Evolutionary conservation across 2,888 invertebrate genomes (phyloP), one percentile per base, ranked within the genome.

Genomic region (Lordiphosa andalusiaca): DNA sequence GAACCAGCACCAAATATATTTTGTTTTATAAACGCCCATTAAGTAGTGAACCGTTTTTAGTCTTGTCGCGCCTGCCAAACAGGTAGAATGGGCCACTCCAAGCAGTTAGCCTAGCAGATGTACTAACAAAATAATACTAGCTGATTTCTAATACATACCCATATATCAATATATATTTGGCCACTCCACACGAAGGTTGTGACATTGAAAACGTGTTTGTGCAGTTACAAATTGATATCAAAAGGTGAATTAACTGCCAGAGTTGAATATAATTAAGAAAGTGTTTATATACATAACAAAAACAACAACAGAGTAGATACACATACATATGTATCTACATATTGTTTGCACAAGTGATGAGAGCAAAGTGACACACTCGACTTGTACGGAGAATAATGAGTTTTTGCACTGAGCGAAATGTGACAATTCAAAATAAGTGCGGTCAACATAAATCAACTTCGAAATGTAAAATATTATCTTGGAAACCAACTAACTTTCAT

Each of bases 31-130:
- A 69, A 52, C 54, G n/a, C 19, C 55, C 40, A 9, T 46, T 42
- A 12, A 36, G 47, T 48, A 53, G 57, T 46, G 35, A n/a, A 21
- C 7, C 6, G 33, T 41, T 33, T 53, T 78, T 60, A 80, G 83
- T 85, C 53, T 54, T 62, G 42, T 42, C 69, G 67, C 64, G 64
- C 39, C 62, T 25, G 42, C 64, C 83, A 53, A 53, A 19, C 62
- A 37, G 65, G 51, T 61, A 67, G 46, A 61, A 73, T 73, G 30
- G 82, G 66, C 58, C 46, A 36, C 47, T 19, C 38, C 19, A 7
- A 42, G 38, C 16, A 58, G 51, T 37, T 53, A 53, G 58, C 53
- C 53, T 41, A 51, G 25, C 53, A 44, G 63, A 60, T 62, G 59
- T 51, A 53, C 30, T 60, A 63, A 63, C 44, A 30, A 25, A 25